These are phyloP conservation scores for Jordanella pulchra DNA, from an alignment of 2,797 vertebrate species.

Conservation along the genomic window DNA sequence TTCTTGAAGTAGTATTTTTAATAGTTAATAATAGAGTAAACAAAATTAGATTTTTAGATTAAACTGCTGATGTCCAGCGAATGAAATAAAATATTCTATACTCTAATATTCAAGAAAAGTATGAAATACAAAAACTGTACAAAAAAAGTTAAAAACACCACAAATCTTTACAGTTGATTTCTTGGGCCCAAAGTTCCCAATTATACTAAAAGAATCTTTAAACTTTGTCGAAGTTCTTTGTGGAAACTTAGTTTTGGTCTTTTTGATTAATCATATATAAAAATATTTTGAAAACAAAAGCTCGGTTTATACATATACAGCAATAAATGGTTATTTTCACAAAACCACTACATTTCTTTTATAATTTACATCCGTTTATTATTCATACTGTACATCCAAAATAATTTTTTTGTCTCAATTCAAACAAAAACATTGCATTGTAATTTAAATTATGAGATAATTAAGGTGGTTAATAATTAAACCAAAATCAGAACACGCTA, in stretches of 20 bases:
- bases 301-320: neutral
- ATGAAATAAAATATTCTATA: too few species aligned
- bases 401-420: slow-evolving; percentile 65
- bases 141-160: neutral
- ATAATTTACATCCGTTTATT: slow-evolving; percentile 60
- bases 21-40: neutral
- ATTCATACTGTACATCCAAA: slow-evolving; percentile 75
- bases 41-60: neutral
- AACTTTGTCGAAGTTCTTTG: neutral
- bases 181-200: neutral
- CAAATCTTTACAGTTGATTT: neutral
- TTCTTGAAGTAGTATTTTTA: too few species aligned
- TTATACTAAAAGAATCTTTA: neutral
- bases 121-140: neutral
- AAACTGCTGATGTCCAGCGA: too few species aligned
- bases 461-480: slow-evolving; percentile 57
- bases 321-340: neutral
- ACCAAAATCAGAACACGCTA: slow-evolving; percentile 63
- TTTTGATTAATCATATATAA: neutral
- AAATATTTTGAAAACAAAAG: neutral
- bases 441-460: slow-evolving; percentile 63
- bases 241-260: neutral
- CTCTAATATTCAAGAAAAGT: neutral
- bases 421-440: slow-evolving; percentile 65
- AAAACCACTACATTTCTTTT: slow-evolving; percentile 21